Base-by-base conservation (phyloP, 1,140 invertebrate genomes). In the Mylabris phalerata region DNA sequence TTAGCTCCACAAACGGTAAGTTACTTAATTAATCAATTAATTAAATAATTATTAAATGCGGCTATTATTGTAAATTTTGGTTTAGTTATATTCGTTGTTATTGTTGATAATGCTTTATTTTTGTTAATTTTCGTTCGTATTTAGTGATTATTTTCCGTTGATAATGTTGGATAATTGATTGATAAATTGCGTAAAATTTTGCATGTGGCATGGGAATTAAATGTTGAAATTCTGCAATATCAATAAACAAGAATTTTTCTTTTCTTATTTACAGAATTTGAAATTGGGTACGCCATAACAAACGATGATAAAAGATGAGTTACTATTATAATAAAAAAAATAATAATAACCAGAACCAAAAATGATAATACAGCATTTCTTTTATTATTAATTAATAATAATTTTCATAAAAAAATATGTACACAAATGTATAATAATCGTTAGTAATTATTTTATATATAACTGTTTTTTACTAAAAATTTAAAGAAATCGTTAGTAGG, bases 1-100 rank as follows among this genome's bases (percentile, higher is more conserved):
- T 77, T 93, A 55, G 82, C 83, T 57, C 79, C 82, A 50, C 80
- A 83, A 67, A 75, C 79, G 66, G 81, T 83, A 75, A 83, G 81
- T 80, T 49, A 40, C 32, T 32, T 32, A 3, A 32, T 32, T 32
- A 32, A 32, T 32, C 7, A 32, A 32, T 4, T 7, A 32, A 32
- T 32, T 32, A 32, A 19, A 19, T 19, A 19, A 19, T 19, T 32
- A 32, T 32, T 32, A 32, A 32, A 5, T 32, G 32, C 32, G 32
- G 4, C 7, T 32, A 32, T 32, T 32, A 32, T 32, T 5, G 4
- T 32, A 5, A 32, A 32, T 32, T 4, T 32, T 32, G 7, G 4
- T 32, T 32, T 5, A 5, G 4, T 32, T 32, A 3, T 32, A 7
- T 5, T 32, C 7, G 7, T 32, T 32, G 7, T 32, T 32, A 32